A percentile compares a stretch with the other conserved stretches of the same genome.
Evolutionary conservation across 1,140 invertebrate genomes (phyloP).

Genomic region (Lepidostoma basale): DNA sequence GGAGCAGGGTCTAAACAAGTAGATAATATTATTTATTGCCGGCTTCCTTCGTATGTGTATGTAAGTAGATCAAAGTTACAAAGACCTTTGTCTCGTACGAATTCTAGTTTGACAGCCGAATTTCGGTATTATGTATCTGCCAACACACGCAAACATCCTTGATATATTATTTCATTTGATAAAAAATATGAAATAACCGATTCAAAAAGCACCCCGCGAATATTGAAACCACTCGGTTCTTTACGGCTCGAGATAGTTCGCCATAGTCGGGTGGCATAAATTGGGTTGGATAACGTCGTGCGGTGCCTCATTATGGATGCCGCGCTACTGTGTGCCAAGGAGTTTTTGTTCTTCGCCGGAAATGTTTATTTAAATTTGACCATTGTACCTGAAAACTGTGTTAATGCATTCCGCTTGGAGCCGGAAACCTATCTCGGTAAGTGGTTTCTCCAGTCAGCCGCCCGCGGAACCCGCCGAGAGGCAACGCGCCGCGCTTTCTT

Average conservation of each 20-base stretch:
- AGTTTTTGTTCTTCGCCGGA: conserved; percentile 14
- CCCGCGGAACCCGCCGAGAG: too few species aligned
- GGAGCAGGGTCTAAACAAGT: too few species aligned
- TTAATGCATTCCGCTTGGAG: conserved; percentile 22
- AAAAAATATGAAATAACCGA: background rate
- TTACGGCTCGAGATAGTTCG: conserved; percentile 13
- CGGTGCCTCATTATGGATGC: conserved; percentile 24
- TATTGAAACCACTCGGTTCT: background rate
- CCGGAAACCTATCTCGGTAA: conserved; percentile 20
- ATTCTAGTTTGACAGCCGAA: background rate
- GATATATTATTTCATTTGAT: too few species aligned
- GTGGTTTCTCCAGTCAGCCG: conserved; percentile 6
- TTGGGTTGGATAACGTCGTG: conserved; percentile 8
- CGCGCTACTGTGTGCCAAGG: conserved; percentile 20
- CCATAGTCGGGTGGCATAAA: conserved; percentile 20
- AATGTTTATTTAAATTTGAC: conserved; percentile 27
- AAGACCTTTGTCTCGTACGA: background rate
- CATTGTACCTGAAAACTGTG: conserved; percentile 20
- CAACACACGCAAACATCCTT: too few species aligned
- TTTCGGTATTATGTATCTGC: background rate
- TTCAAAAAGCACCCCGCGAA: background rate
- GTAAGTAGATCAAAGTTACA: background rate
- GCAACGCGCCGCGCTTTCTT: too few species aligned
- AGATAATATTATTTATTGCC: too few species aligned
- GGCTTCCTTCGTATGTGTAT: too few species aligned